Evolutionary conservation across 2,888 invertebrate species (phyloP).

Genomic region (Mimachlamys varia): DNA sequence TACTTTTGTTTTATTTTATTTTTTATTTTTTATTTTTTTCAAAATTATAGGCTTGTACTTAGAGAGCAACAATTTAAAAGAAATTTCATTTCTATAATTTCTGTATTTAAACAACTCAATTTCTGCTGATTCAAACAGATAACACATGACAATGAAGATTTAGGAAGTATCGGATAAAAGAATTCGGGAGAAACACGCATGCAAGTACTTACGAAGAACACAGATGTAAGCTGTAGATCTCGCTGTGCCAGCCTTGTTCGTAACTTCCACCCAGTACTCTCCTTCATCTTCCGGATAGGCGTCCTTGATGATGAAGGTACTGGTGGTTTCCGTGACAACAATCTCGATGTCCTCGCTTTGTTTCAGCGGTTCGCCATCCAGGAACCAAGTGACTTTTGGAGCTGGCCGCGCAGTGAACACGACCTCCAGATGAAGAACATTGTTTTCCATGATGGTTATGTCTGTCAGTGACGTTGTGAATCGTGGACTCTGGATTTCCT

Average conservation of each 20-base stretch:
- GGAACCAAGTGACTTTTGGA: slow-evolving; percentile 81
- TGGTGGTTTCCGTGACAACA: slow-evolving; percentile 65
- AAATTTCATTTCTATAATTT: no score
- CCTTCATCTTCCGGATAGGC: slow-evolving; percentile 79
- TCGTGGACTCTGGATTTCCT: slow-evolving; percentile 56
- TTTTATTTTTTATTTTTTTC: not conserved
- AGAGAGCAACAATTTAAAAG: no score
- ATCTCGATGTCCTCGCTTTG: slow-evolving; percentile 80
- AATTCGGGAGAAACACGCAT: not conserved
- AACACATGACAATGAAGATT: not conserved
- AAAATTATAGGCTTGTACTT: not conserved
- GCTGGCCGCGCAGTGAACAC: slow-evolving; percentile 59
- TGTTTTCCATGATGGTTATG: slow-evolving; percentile 56
- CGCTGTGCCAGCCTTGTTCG: slow-evolving; percentile 77
- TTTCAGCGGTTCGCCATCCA: slow-evolving; percentile 83
- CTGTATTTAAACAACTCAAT: no score
- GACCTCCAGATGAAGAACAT: slow-evolving; percentile 56
- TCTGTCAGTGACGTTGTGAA: slow-evolving; percentile 56
- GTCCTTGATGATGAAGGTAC: slow-evolving; percentile 80
- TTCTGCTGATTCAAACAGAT: not conserved
- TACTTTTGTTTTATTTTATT: no score
- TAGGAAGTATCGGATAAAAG: not conserved
- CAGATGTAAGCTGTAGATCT: slow-evolving; percentile 77
- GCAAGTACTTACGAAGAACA: slow-evolving; percentile 76
- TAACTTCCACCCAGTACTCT: slow-evolving; percentile 78